Base-by-base conservation (phyloP, 2,888 invertebrate genomes). In the Glaucopsyche alexis region DNA sequence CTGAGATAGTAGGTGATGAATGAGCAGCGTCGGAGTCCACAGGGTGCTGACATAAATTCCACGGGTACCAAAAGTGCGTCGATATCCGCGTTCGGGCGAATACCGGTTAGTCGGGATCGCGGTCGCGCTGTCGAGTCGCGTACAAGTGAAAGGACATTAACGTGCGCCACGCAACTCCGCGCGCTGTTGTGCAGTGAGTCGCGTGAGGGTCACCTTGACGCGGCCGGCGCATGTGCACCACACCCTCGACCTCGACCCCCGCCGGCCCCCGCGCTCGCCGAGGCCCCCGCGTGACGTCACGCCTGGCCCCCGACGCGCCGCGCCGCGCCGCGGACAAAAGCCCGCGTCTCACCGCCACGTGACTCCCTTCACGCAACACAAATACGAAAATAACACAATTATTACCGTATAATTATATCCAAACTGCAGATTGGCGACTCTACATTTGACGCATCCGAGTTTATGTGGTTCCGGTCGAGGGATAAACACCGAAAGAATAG, bases 1-100 rank as follows among this genome's bases (percentile, higher is more conserved):
- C 88, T 86, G 89, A 82, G 92, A 92, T 84, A 92, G 85, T 77
- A 92, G 86, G 84, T 93, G 92, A 89, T 93, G 90, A 84, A 91
- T 86, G 89, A 93, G 87, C 79, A 92, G 85, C 88, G 91, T 91
- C 83, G 92, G 87, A 74, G 92, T 88, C 91, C 92, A 93, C 93
- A 93, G 92, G 84, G 78, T 91, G 91, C 84, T 85, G 87, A 81
- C 91, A 87, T 91, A 88, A 84, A 88, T 85, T 87, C 82, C 85
- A 87, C 87, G 75, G 83, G 81, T 77, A 83, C 84, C 87, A 85
- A 80, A 84, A 78, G 84, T 79, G 81, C 81, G 60, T 80, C 80
- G 82, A 83, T 87, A 88, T 88, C 86, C 89, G 87, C 89, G 87
- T 85, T 83, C 77, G 75, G 76, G 84, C 86, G 84, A 88, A 87